Percentiles rank a stretch among this genome's conserved stretches.
Conservation (phyloP, 2,888 invertebrate genomes). For the Dorcus hopei region DNA sequence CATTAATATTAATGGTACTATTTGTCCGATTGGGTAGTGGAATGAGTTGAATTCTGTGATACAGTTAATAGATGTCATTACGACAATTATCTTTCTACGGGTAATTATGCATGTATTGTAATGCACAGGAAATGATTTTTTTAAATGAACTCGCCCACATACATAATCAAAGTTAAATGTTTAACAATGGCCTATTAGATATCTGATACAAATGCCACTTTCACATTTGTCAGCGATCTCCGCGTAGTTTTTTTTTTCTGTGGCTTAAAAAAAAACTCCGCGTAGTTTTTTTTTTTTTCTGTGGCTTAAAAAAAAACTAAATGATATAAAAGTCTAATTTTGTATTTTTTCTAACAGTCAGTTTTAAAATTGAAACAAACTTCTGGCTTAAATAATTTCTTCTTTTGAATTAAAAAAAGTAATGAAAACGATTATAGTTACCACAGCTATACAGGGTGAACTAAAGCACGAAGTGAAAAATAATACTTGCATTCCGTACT, state of each 20-base stretch:
- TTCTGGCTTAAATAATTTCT: not conserved
- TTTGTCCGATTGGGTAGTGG: not conserved
- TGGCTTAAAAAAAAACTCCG: not conserved
- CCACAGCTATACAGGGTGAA: no score
- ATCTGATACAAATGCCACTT: conserved; percentile 43
- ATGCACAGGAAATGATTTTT: conserved; percentile 22
- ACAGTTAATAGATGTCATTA: conserved; percentile 50
- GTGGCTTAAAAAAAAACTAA: not conserved
- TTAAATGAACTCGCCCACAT: conserved; percentile 51
- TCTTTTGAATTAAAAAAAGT: not conserved
- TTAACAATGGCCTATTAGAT: conserved; percentile 51
- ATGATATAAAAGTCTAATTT: not conserved
- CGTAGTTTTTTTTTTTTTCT: not conserved
- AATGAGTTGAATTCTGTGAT: conserved; percentile 24
- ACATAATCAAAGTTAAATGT: conserved; percentile 50
- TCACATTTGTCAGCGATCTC: conserved; percentile 36
- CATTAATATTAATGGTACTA: no score
- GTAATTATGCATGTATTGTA: conserved; percentile 44
- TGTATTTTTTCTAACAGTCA: not conserved
- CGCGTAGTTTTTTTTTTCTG: not conserved
- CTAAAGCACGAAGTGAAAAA: no score
- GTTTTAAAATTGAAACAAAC: not conserved
- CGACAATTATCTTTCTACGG: conserved; percentile 49
- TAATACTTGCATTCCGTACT: no score
- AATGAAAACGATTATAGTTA: no score